Conservation (phyloP, 2,797 vertebrate species). For the Callimico goeldii region DNA sequence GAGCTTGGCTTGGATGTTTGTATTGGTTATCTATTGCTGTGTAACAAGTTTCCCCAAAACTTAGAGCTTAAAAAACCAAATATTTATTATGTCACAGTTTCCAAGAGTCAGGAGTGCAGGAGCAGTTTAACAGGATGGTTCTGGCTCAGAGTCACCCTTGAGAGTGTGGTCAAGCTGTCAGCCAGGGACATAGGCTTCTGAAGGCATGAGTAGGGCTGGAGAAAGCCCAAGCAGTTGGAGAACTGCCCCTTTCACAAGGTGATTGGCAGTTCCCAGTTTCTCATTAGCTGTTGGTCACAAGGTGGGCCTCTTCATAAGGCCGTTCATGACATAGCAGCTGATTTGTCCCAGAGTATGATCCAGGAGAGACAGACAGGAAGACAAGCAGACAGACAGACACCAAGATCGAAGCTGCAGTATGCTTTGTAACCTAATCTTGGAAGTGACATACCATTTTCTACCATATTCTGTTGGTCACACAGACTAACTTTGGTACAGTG, state of each 20-base stretch:
- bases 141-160: not conserved
- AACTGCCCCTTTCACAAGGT: not conserved
- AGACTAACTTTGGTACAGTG: not conserved
- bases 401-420: not conserved
- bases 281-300: not conserved
- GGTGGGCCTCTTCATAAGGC: not conserved
- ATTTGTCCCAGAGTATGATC: not conserved
- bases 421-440: not conserved
- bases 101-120: not conserved
- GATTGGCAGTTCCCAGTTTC: not conserved
- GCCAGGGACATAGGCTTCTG: not conserved
- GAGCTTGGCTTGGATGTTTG: not conserved
- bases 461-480: not conserved
- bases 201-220: not conserved
- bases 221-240: not conserved
- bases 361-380: not conserved
- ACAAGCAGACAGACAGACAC: not conserved
- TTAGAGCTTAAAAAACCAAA: not conserved
- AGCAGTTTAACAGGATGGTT: not conserved
- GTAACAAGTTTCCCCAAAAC: slow-evolving; percentile 5
- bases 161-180: not conserved
- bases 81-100: not conserved
- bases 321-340: not conserved
- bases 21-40: not conserved
- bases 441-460: not conserved